These are phyloP conservation scores for Acholoe squamosa DNA, from an alignment of 2,888 invertebrate genomes.

Conservation along the genomic window DNA sequence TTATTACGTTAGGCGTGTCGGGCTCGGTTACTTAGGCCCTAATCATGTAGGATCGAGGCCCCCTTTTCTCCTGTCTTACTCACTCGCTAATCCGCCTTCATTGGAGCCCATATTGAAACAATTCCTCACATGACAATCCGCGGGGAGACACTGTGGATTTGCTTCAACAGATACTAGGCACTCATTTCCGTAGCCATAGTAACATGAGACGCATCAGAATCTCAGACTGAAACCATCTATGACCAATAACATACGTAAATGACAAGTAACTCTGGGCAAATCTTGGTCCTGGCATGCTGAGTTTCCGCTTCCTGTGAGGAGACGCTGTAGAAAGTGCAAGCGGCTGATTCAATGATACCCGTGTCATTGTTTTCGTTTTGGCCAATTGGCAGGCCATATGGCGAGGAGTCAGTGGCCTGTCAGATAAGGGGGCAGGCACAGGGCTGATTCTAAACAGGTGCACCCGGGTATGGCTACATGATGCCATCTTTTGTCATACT, in stretches of 20 bases:
- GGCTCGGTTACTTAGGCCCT: conserved; percentile 41
- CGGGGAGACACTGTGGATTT: background rate
- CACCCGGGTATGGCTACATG: background rate
- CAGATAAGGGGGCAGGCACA: background rate
- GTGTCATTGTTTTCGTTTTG: conserved; percentile 25
- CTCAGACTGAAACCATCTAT: background rate
- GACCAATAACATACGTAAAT: too few relatives aligned
- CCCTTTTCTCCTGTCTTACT: background rate
- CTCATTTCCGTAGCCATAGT: background rate
- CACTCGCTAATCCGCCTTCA: background rate
- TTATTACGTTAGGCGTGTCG: background rate
- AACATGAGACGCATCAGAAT: background rate
- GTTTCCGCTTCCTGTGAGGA: conserved; percentile 10
- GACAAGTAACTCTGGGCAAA: background rate
- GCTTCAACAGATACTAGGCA: background rate
- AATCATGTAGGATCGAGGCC: conserved; percentile 12
- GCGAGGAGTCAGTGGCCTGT: background rate
- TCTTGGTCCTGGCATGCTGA: background rate
- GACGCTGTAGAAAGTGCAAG: background rate
- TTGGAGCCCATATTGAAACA: background rate
- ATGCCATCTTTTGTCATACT: conserved; percentile 26
- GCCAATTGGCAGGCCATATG: conserved; percentile 18
- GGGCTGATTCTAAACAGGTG: conserved; percentile 8
- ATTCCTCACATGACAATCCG: too few relatives aligned
- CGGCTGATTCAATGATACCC: conserved; percentile 5